phyloP scores from a whole-genome alignment of 2,797 vertebrate species.

The Lemur catta region DNA sequence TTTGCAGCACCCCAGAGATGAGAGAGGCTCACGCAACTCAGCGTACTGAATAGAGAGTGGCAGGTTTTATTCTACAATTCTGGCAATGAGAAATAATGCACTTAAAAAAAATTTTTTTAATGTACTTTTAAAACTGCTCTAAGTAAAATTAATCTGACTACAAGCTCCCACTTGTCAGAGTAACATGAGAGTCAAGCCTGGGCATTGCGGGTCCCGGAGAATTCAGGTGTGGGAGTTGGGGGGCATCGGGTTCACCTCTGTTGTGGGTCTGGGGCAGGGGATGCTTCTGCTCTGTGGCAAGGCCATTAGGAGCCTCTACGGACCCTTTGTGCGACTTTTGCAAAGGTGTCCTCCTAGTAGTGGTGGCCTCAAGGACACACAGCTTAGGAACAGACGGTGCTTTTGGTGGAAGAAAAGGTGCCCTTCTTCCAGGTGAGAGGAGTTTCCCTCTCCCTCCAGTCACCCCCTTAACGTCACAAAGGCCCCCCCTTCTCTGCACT shows the following conservation, averaged over 20 bases:
- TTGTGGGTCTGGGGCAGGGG: no score
- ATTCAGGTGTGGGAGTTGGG: not conserved
- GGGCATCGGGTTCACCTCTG: accelerated
- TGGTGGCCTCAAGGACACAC: not conserved
- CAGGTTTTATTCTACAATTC: not conserved
- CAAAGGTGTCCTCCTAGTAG: not conserved
- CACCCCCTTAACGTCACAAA: not conserved
- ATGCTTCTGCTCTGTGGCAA: not conserved
- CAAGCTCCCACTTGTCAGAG: not conserved
- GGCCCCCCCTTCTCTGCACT: not conserved
- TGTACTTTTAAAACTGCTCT: not conserved
- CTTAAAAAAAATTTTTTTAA: not conserved
- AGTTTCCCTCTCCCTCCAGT: not conserved
- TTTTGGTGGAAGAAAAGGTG: not conserved
- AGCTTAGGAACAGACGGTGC: not conserved
- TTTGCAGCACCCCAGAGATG: not conserved
- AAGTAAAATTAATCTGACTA: not conserved
- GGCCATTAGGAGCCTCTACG: not conserved
- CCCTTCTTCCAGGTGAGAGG: not conserved
- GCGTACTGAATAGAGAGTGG: not conserved
- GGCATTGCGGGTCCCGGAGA: not conserved
- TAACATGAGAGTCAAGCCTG: not conserved
- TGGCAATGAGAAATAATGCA: not conserved
- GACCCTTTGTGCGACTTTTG: not conserved
- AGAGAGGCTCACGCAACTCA: not conserved